phyloP scores from a whole-genome alignment of 2,797 vertebrate genomes.

The Valencia hispanica region DNA sequence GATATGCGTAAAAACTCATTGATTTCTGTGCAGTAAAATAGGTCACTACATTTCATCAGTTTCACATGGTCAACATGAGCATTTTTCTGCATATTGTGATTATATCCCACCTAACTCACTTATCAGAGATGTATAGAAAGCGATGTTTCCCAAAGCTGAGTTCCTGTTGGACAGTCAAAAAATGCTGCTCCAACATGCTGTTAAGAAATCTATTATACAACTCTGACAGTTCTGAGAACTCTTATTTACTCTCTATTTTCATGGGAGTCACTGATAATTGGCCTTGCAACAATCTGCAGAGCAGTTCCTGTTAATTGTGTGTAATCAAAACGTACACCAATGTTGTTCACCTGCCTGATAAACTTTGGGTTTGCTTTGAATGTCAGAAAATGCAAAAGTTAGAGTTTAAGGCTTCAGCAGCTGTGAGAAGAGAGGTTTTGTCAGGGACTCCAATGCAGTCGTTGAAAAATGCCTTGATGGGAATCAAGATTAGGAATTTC shows the following conservation, averaged over 20 bases:
- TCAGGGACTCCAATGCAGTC: not conserved
- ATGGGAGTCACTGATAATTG: not conserved
- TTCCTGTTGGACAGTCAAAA: not conserved
- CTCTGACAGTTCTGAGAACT: not conserved
- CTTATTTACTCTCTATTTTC: not conserved
- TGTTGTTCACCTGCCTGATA: not conserved
- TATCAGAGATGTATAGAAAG: not conserved
- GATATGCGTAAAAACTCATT: not conserved
- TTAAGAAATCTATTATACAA: not conserved
- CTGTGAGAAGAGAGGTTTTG: not conserved
- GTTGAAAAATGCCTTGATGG: too few species aligned
- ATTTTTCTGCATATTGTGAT: not conserved
- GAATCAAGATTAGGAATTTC: not conserved
- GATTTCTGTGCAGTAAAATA: not conserved
- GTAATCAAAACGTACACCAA: not conserved
- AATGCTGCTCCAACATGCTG: not conserved
- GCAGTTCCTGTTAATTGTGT: not conserved
- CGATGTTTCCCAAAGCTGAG: not conserved
- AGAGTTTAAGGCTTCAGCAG: not conserved
- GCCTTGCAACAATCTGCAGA: not conserved
- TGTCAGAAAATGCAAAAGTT: not conserved
- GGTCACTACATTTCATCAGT: too few species aligned
- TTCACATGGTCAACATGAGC: not conserved
- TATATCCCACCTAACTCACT: not conserved
- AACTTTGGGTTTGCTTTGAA: not conserved